Base-by-base conservation (phyloP, 53 echinoderm and acorn worm genomes). In the Crossaster papposus region DNA sequence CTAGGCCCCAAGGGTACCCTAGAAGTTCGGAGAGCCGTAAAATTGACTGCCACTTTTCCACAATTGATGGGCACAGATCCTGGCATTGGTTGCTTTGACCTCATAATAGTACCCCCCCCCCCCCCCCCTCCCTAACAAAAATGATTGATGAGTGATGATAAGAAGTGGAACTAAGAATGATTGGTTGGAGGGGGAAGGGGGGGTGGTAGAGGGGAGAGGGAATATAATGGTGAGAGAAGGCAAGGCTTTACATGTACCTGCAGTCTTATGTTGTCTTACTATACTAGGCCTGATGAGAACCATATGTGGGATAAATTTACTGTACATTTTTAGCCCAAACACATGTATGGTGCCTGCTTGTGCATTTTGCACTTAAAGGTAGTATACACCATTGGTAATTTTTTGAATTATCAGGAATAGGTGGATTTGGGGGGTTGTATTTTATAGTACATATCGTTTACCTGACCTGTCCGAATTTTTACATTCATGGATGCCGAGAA, bases 1-100 rank as follows among this genome's bases (percentile, higher is more conserved):
- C n/a, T n/a, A 44, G 23, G 37, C 31, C 51, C 55, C 82, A 51
- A 55, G 14, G 51, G 35, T 70, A 51, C 37, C 72, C 51, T 13
- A 50, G 72, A 84, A 70, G 53, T 70, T 72, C 84, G 72, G 72
- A 82, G 68, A 72, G 84, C 84, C 22, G 71, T 84, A 72, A 84
- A 84, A 84, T 84, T 84, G 84, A 84, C 74, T n/a, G 24, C 33
- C 30, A 51, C 37, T 51, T 31, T 51, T 29, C 33, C 51, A 36
- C 32, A 51, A 26, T 68, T 65, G 82, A 82, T 65, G 82, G 82
- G 37, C 68, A 37, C 32, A 24, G 23, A 51, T 18, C 36, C 50
- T 18, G 44, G 83, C 38, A n/a, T 28, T 70, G 33, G 26, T n/a
- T n/a, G n/a, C 50, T 70, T 71, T 84, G 84, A 84, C 84, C 84